Percentiles rank a stretch among this genome's conserved stretches.
phyloP scores from a whole-genome alignment of 2,797 vertebrate species.

The Glyptemys insculpta region DNA sequence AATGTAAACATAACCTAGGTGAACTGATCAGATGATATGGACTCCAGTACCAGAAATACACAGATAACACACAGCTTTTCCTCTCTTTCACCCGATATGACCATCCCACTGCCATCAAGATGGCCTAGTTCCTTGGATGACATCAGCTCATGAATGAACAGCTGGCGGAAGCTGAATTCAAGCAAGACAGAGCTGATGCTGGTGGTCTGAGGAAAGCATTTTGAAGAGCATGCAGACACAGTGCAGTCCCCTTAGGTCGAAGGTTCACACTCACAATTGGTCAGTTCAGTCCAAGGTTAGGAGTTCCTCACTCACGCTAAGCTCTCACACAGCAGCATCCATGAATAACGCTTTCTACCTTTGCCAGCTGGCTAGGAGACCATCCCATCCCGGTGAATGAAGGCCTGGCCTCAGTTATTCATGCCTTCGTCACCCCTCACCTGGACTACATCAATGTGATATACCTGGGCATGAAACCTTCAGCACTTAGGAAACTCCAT shows the following conservation, averaged over 20 bases:
- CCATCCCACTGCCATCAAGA: background rate
- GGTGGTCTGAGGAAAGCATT: background rate
- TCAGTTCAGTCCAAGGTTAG: background rate
- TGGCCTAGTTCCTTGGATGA: background rate
- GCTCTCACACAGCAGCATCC: background rate
- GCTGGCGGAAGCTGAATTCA: background rate
- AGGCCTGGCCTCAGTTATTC: background rate
- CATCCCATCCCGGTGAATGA: background rate
- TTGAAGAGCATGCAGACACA: background rate
- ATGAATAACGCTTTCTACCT: background rate
- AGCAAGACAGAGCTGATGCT: background rate
- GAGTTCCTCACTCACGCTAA: background rate
- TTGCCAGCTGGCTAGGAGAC: background rate
- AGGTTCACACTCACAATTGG: background rate
- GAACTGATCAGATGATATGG: background rate
- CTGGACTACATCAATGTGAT: background rate
- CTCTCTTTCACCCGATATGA: background rate
- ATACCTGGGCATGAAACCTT: background rate
- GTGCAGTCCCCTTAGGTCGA: background rate
- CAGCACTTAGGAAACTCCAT: background rate
- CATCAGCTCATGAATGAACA: background rate
- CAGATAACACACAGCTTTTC: background rate
- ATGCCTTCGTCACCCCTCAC: background rate
- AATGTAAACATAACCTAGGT: background rate
- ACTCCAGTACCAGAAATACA: background rate